phyloP scores from a whole-genome alignment of 2,888 invertebrate genomes.

The Iphiclides podalirius region DNA sequence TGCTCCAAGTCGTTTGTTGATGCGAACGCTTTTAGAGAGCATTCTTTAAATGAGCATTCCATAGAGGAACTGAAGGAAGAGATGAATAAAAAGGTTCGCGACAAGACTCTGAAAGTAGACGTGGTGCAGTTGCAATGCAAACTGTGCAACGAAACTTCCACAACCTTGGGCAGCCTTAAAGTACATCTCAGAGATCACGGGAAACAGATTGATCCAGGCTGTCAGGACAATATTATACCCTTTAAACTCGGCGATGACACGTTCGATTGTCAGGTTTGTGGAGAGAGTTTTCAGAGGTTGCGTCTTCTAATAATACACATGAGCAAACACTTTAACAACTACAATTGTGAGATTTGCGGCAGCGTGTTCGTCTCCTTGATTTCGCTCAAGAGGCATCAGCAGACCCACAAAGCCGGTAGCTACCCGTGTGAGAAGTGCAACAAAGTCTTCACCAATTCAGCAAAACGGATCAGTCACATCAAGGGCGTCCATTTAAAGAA shows the following conservation, averaged over 20 bases:
- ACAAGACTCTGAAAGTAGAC: slow-evolving; percentile 58
- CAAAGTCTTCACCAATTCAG: slow-evolving; percentile 55
- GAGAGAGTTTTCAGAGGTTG: slow-evolving; percentile 48
- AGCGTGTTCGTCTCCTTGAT: slow-evolving; percentile 50
- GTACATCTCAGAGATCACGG: slow-evolving; percentile 51
- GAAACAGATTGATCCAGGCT: slow-evolving; percentile 42
- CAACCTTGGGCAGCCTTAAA: slow-evolving; percentile 45
- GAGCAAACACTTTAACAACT: slow-evolving; percentile 65
- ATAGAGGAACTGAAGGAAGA: slow-evolving; percentile 44
- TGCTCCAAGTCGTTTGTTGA: slow-evolving; percentile 50
- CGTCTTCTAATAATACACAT: slow-evolving; percentile 59
- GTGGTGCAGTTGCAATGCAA: slow-evolving; percentile 51
- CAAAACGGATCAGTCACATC: slow-evolving; percentile 51
- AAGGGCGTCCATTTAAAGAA: slow-evolving; percentile 58
- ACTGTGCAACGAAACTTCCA: slow-evolving; percentile 42
- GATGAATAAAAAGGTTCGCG: slow-evolving; percentile 45
- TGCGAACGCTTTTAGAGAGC: slow-evolving; percentile 43
- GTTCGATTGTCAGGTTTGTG: slow-evolving; percentile 59
- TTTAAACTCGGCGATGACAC: slow-evolving; percentile 49
- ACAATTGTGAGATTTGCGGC: slow-evolving; percentile 63
- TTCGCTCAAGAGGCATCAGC: slow-evolving; percentile 49
- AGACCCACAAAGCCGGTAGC: slow-evolving; percentile 51
- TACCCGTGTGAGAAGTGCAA: slow-evolving; percentile 61
- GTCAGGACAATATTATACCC: slow-evolving; percentile 58
- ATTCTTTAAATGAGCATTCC: slow-evolving; percentile 42